phyloP scores from a whole-genome alignment of 2,113 vertebrate species.

The Xenopus laevis region DNA sequence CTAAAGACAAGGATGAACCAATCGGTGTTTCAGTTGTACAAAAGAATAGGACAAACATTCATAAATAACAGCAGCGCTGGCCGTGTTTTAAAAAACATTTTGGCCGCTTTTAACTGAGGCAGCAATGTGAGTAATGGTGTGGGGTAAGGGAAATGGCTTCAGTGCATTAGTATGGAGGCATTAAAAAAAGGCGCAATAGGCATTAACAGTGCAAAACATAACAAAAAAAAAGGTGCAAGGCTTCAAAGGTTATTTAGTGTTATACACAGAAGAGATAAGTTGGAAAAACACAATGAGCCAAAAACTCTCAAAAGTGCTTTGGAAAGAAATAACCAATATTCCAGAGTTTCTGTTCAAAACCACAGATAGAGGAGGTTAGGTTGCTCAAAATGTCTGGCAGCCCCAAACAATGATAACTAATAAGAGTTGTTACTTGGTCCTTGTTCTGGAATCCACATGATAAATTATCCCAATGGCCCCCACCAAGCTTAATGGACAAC shows the following conservation, averaged over 20 bases:
- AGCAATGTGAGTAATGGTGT: slow-evolving; percentile 19
- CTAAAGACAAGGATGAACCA: slow-evolving; percentile 12
- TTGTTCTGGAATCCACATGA: too few species aligned
- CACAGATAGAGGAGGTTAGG: too few species aligned
- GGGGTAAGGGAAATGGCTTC: slow-evolving; percentile 29
- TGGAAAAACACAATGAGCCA: neutral
- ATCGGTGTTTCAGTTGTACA: neutral
- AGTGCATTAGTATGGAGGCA: slow-evolving; percentile 43
- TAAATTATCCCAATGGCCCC: too few species aligned
- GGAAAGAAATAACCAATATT: too few species aligned
- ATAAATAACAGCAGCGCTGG: slow-evolving; percentile 4
- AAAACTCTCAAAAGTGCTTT: neutral
- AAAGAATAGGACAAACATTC: slow-evolving; percentile 10
- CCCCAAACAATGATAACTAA: too few species aligned
- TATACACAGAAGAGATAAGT: neutral
- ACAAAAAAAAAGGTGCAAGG: slow-evolving; percentile 25
- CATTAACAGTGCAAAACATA: slow-evolving; percentile 41
- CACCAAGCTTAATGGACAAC: too few species aligned
- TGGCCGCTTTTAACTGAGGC: slow-evolving; percentile 29
- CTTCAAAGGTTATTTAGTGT: slow-evolving; percentile 28
- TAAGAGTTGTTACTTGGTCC: too few species aligned
- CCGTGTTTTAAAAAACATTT: neutral
- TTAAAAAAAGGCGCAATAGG: slow-evolving; percentile 42
- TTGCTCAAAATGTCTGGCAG: too few species aligned
- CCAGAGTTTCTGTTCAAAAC: too few species aligned